Evolutionary conservation across 2,113 vertebrate species (phyloP).

Genomic region (Dryoscopus gambensis): DNA sequence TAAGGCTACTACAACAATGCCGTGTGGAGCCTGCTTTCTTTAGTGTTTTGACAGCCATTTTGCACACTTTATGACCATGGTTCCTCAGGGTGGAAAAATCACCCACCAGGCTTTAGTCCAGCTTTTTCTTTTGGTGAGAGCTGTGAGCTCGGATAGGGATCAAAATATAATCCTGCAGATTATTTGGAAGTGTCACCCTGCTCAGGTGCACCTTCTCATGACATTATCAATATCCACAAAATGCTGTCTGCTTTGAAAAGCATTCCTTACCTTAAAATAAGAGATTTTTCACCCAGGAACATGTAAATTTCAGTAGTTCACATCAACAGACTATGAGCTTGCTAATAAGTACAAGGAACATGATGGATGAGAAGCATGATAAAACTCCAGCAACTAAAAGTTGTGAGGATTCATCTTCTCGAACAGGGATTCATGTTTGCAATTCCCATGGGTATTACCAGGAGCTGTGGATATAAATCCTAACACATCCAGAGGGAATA

Average conservation of each 20-base stretch:
- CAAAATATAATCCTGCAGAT: neutral
- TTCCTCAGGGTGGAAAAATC: neutral
- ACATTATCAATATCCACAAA: neutral
- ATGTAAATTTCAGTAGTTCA: neutral
- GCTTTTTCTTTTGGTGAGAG: neutral
- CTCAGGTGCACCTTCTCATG: neutral
- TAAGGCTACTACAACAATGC: neutral
- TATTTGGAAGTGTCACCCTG: neutral
- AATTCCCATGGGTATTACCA: constrained; percentile 25
- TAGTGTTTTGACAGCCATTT: neutral
- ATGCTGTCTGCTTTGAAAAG: neutral
- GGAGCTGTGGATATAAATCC: constrained; percentile 19
- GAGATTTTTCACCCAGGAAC: neutral
- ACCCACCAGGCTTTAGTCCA: neutral
- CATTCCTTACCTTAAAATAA: neutral
- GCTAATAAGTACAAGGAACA: neutral
- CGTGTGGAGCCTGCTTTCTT: neutral
- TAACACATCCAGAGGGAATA: constrained; percentile 6
- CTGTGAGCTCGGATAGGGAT: neutral
- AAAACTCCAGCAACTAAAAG: neutral
- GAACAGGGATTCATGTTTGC: neutral
- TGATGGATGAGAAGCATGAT: neutral
- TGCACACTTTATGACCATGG: neutral
- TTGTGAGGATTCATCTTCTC: neutral
- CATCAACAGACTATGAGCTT: neutral